Percentiles rank a stretch among this genome's conserved stretches.
Evolutionary conservation across 2,888 invertebrate genomes (phyloP).

Genomic region (Anaspis maculata): DNA sequence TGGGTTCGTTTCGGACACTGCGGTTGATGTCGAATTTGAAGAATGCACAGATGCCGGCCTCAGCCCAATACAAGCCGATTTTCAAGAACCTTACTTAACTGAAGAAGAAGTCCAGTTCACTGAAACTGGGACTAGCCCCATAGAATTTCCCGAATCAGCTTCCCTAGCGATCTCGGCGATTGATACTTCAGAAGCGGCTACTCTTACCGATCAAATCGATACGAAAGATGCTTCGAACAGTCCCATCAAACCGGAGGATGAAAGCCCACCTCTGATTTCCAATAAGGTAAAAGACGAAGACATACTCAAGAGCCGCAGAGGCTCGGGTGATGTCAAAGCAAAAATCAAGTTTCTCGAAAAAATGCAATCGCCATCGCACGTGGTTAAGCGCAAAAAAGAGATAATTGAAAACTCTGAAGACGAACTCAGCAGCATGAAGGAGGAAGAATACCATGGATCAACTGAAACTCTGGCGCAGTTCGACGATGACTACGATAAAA

Average conservation of each 20-base stretch:
- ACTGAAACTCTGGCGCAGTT: constrained; percentile 39
- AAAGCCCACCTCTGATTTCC: constrained; percentile 24
- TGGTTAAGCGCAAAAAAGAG: constrained; percentile 32
- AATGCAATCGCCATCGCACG: constrained; percentile 35
- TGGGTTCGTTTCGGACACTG: constrained; percentile 43
- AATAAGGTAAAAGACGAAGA: constrained; percentile 37
- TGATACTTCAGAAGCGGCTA: constrained; percentile 46
- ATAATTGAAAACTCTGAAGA: constrained; percentile 39
- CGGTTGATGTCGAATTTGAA: constrained; percentile 41
- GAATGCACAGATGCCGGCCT: constrained; percentile 49
- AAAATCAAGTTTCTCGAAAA: constrained; percentile 49
- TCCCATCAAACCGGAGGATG: constrained; percentile 43
- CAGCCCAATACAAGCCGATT: constrained; percentile 48
- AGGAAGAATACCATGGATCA: constrained; percentile 35
- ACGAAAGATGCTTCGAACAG: constrained; percentile 48
- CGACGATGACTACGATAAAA: constrained; percentile 34
- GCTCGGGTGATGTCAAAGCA: constrained; percentile 49
- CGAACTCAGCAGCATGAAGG: constrained; percentile 41
- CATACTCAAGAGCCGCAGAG: constrained; percentile 33
- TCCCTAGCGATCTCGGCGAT: constrained; percentile 40
- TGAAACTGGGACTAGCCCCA: constrained; percentile 46
- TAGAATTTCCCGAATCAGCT: constrained; percentile 42
- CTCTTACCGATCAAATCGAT: constrained; percentile 45
- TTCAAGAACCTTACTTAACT: constrained; percentile 32
- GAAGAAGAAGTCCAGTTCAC: constrained; percentile 40